phyloP scores from a whole-genome alignment of 2,797 vertebrate species.

The Notolabrus celidotus region DNA sequence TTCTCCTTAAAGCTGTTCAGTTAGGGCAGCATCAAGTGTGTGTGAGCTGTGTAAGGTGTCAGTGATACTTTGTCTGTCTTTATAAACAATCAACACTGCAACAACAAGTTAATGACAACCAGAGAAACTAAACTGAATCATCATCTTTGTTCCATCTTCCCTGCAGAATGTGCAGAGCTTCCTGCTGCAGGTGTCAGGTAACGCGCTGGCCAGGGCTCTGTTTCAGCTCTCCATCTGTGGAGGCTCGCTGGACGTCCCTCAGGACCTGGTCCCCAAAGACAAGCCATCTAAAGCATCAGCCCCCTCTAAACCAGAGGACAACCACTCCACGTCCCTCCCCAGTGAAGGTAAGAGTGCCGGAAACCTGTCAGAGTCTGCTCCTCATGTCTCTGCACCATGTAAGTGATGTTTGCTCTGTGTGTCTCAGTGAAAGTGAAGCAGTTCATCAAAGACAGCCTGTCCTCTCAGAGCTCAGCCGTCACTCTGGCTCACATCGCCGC shows the following conservation, averaged over 20 bases:
- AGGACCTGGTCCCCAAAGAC: conserved; percentile 80
- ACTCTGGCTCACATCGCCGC: conserved; percentile 74
- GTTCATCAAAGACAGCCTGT: conserved; percentile 77
- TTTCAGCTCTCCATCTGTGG: conserved; percentile 87
- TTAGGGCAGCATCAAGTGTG: too few species aligned
- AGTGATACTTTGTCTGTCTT: too few species aligned
- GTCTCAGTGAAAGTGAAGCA: conserved; percentile 79
- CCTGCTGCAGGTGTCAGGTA: conserved; percentile 73
- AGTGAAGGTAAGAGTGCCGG: conserved; percentile 77
- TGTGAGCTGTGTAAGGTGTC: too few species aligned
- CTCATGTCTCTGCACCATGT: conserved; percentile 3
- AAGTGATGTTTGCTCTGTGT: too few species aligned
- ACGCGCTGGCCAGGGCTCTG: conserved; percentile 77
- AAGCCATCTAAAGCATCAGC: conserved; percentile 60
- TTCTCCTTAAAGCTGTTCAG: too few species aligned
- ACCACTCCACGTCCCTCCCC: conserved; percentile 53
- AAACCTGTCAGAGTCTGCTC: not conserved
- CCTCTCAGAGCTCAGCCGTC: conserved; percentile 60
- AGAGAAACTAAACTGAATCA: too few species aligned
- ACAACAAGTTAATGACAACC: too few species aligned
- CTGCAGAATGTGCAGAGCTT: conserved; percentile 81
- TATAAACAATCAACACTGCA: too few species aligned
- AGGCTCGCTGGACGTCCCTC: conserved; percentile 82
- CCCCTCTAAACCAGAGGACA: conserved; percentile 55
- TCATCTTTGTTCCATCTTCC: not conserved